These are phyloP conservation scores for Lottia gigantea DNA, from an alignment of 2,888 invertebrate genomes.

Conservation along the genomic window DNA sequence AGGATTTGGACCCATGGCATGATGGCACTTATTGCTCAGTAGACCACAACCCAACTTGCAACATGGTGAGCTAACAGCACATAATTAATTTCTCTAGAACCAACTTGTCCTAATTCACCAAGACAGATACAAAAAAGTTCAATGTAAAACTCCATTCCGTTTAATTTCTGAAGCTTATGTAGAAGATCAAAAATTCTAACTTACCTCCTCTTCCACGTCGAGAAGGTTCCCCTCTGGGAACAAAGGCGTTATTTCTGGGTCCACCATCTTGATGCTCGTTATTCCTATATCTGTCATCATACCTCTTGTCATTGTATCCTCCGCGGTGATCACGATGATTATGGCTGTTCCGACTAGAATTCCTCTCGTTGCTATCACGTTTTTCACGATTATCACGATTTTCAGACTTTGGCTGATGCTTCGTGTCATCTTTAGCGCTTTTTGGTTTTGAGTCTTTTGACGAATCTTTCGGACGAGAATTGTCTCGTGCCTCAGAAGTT, in stretches of 20 bases:
- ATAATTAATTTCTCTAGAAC: no score
- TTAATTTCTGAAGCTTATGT: no score
- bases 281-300: conserved; percentile 20
- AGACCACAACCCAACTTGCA: no score
- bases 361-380: conserved; percentile 27
- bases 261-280: conserved; percentile 23
- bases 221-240: conserved; percentile 89
- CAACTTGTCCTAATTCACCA: no score
- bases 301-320: conserved; percentile 26
- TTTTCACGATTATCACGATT: conserved; percentile 16
- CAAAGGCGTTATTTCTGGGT: conserved; percentile 68
- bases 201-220: conserved; percentile 77
- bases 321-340: conserved; percentile 23
- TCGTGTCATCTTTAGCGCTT: conserved; percentile 21
- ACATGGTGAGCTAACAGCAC: no score
- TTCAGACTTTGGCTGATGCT: conserved; percentile 22
- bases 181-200: no score
- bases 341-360: conserved; percentile 29
- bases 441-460: conserved; percentile 27
- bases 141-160: no score
- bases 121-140: no score
- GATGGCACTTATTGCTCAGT: no score
- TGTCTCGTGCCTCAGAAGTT: conserved; percentile 37
- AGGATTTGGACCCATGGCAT: no score
- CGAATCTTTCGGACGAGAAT: conserved; percentile 30